Conservation (phyloP, 2,113 vertebrate species). For the Macaca fascicularis region T2T-MFA8v1.1 NC_088384.1:98840001-98840500, state of each 20-base stretch:
- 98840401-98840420: background rate
- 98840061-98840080: accelerated
- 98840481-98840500: too few species aligned
- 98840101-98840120: background rate
- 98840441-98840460: too few species aligned
- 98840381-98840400: background rate
- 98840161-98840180: background rate
- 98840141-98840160: background rate
- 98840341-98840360: background rate
- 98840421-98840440: background rate
- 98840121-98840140: background rate
- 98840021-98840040: background rate
- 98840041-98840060: accelerated
- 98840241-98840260: background rate
- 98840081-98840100: too few species aligned
- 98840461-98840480: too few species aligned
- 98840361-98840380: background rate
- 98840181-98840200: background rate
- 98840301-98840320: background rate
- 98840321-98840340: background rate
- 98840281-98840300: background rate
- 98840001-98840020: background rate
- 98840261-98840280: background rate
- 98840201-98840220: background rate
- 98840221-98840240: background rate